Evolutionary conservation across 1,140 invertebrate genomes (phyloP), one percentile per base, ranked within the genome.

Genomic region (Orchesella cincta): DNA sequence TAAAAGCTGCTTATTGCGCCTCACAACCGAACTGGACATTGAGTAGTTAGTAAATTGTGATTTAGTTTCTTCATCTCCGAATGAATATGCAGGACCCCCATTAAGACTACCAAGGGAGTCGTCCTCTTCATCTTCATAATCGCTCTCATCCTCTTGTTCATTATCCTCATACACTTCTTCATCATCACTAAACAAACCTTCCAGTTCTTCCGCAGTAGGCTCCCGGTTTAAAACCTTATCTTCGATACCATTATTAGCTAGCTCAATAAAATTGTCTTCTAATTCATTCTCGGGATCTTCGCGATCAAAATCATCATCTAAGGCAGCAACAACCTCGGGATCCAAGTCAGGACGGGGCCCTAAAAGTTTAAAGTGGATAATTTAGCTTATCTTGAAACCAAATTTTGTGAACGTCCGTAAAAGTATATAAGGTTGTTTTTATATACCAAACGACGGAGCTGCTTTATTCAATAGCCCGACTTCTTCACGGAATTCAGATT

Each of bases 1-100:
- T 0, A 90, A 89, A 0, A 98, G 86, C 70, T 93, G 91, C 75
- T 95, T 89, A 86, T 96, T 97, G 80, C 96, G 89, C 75, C 89
- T 88, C 1, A 98, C 93, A 0, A 97, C 92, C 82, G 94, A 96
- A 62, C 94, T 97, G 0, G 92, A 93, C 91, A 98, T 94, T 0
- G 96, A 98, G 85, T 97, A 98, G 83, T 94, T 91, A 0, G 96
- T 97, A 85, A 98, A 98, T 23, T 91, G 86, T 0, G 95, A 94
- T 84, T 93, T 95, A 0, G 92, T 93, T 75, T 92, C 89, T 3
- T 80, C 72, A 26, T 82, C 81, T 26, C 33, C 39, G 73, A 71
- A 26, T 3, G 28, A 26, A 73, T 83, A 85, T 76, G 87, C 84
- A 51, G 81, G 84, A 51, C 80, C 84, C 77, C 87, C 88, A 84